A percentile compares a stretch with the other conserved stretches of the same genome.
Evolutionary conservation across 2,888 invertebrate genomes (phyloP).

Genomic region (Brachypalpus laphriformis): DNA sequence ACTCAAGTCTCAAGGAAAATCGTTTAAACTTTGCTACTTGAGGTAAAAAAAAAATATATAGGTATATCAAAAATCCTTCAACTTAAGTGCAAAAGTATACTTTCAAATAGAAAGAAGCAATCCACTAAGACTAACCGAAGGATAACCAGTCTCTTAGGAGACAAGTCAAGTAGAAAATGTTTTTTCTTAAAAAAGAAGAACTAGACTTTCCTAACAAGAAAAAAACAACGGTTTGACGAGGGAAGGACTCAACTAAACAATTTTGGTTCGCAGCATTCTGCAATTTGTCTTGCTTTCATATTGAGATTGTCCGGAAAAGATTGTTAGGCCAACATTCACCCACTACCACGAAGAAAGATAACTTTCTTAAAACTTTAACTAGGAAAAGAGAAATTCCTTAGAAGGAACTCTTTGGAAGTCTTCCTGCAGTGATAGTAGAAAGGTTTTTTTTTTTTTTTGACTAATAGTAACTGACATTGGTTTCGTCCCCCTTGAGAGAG

Average conservation of each 20-base stretch:
- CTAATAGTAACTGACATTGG: neutral
- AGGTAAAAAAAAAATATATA: neutral
- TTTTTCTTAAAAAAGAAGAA: neutral
- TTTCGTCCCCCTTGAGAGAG: neutral
- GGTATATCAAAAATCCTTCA: neutral
- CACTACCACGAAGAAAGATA: conserved; percentile 4
- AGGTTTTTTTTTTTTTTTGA: neutral
- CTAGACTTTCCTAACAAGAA: neutral
- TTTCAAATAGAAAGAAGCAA: conserved; percentile 36
- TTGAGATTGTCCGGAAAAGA: neutral
- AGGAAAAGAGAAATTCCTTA: neutral
- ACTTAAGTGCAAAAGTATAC: conserved; percentile 37
- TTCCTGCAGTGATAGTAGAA: conserved; percentile 1
- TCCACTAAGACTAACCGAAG: conserved; percentile 8
- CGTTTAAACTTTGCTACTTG: conserved; percentile 42
- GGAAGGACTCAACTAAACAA: conserved; percentile 16
- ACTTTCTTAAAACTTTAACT: conserved; percentile 32
- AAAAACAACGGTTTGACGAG: neutral
- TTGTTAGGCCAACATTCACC: neutral
- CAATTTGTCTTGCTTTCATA: conserved; percentile 44
- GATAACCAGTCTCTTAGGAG: conserved; percentile 19
- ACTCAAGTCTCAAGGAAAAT: neutral
- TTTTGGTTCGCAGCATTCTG: conserved; percentile 28
- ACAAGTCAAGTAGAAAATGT: conserved; percentile 26
- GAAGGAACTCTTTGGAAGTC: neutral